Evolutionary conservation across 2,888 invertebrate species (phyloP), one percentile per base, ranked within the genome.

Genomic region (Melikaiella ostensackeni): DNA sequence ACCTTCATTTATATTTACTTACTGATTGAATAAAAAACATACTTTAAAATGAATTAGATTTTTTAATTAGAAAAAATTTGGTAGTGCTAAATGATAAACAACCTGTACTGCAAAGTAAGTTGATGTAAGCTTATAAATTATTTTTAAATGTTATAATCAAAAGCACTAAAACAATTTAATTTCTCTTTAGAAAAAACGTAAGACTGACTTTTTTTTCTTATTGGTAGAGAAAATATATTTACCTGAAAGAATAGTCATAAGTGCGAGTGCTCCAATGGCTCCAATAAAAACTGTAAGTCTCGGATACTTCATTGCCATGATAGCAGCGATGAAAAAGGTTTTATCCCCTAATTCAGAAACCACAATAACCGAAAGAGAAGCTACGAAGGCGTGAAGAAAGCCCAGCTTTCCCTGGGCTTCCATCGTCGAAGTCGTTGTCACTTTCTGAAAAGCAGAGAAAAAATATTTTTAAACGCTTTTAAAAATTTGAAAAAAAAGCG

Each of bases 221-320:
- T 21, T 57, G 21, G 24, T 57, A 9, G 11, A 5, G 3, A 16
- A 66, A 46, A 50, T 50, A 42, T 57, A 24, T 33, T 62, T 92
- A 96, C 96, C 95, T 91, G 98, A 98, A 77, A 99, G 93, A 77
- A 98, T 93, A 30, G 98, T 99, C 99, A 99, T 99, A 82, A 98
- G 93, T 30, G 96, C 96, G 78, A 99, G 93, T 0, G 99, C 99
- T 21, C 95, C 94, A 88, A 99, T 98, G 5, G 99, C 99, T 73
- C 99, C 99, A 70, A 94, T 92, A 92, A 99, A 98, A 33, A 99
- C 98, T 74, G 97, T 96, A 27, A 97, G 89, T 84, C 99, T 93
- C 24, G 99, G 96, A 92, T 99, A 98, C 88, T 98, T 95, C 99
- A 99, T 99, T 2, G 99, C 98, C 99, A 99, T 98, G 82, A 99